These are phyloP conservation scores for Diplolepis rosae DNA, from an alignment of 2,888 invertebrate genomes.

Conservation along the genomic window DNA sequence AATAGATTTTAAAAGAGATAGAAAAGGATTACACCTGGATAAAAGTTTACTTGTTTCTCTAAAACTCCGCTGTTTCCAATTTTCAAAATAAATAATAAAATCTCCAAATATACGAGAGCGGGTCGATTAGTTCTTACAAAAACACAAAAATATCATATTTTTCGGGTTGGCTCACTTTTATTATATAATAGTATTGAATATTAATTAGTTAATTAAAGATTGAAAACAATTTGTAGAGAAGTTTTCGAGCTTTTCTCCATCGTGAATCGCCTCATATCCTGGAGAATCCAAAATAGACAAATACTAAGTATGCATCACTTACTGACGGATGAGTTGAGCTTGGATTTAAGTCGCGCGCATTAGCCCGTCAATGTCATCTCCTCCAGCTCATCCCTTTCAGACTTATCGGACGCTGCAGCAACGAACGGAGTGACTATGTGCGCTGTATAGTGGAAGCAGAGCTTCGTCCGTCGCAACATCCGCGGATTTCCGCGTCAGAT, in stretches of 20 bases:
- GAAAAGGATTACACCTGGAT: too few relatives aligned
- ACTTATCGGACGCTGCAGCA: conserved; percentile 73
- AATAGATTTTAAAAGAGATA: too few relatives aligned
- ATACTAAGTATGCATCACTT: conserved; percentile 62
- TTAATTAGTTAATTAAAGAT: conserved; percentile 32
- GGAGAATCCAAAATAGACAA: conserved; percentile 37
- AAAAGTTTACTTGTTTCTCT: too few relatives aligned
- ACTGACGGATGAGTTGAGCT: conserved; percentile 73
- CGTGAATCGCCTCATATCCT: conserved; percentile 12
- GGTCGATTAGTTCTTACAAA: too few relatives aligned
- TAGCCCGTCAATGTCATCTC: conserved; percentile 71
- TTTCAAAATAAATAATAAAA: too few relatives aligned
- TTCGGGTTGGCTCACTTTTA: too few relatives aligned
- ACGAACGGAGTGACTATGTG: conserved; percentile 62
- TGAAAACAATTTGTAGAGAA: neutral
- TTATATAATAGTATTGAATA: conserved; percentile 47
- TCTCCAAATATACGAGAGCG: too few relatives aligned
- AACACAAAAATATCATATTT: too few relatives aligned
- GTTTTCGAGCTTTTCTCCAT: neutral
- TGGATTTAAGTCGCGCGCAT: conserved; percentile 70
- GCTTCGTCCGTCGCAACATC: conserved; percentile 46
- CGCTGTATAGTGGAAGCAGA: conserved; percentile 41
- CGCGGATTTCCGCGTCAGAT: conserved; percentile 66
- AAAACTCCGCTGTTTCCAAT: too few relatives aligned
- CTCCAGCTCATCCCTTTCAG: conserved; percentile 71